Conservation (phyloP, 1,140 invertebrate genomes). For the Lepeophtheirus salmonis region DNA sequence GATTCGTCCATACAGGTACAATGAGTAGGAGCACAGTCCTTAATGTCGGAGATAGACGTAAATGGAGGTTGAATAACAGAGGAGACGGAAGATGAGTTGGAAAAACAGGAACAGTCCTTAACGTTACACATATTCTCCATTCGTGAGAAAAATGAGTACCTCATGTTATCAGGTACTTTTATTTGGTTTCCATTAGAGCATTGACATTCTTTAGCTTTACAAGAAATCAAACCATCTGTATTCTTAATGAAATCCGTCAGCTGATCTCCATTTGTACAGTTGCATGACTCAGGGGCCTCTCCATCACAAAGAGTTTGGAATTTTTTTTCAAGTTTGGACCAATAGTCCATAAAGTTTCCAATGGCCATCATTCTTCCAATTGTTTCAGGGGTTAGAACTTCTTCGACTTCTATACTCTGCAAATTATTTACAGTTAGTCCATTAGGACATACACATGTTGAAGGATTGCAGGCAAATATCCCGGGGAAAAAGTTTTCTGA, state of each 20-base stretch:
- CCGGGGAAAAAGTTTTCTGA: not conserved
- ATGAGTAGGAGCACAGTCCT: not conserved
- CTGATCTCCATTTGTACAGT: not conserved
- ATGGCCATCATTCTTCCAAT: not conserved
- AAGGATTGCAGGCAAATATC: not conserved
- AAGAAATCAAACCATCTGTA: not conserved
- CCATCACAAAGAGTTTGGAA: not conserved
- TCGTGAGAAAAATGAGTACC: not conserved
- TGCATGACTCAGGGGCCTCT: not conserved
- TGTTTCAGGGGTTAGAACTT: not conserved
- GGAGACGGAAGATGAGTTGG: not conserved
- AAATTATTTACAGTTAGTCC: not conserved
- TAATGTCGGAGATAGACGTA: not conserved
- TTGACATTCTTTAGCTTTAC: not conserved
- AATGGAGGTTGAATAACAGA: not conserved
- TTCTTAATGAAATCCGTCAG: not conserved
- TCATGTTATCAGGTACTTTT: not conserved
- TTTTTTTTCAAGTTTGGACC: not conserved
- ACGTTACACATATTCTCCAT: not conserved
- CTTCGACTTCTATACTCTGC: not conserved
- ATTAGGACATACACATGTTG: not conserved
- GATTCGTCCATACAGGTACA: not conserved
- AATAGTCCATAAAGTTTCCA: not conserved
- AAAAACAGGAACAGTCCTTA: not conserved
- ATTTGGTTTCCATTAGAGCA: not conserved